phyloP scores from a whole-genome alignment of 2,797 vertebrate species.

The Cossypha polioptera region DNA sequence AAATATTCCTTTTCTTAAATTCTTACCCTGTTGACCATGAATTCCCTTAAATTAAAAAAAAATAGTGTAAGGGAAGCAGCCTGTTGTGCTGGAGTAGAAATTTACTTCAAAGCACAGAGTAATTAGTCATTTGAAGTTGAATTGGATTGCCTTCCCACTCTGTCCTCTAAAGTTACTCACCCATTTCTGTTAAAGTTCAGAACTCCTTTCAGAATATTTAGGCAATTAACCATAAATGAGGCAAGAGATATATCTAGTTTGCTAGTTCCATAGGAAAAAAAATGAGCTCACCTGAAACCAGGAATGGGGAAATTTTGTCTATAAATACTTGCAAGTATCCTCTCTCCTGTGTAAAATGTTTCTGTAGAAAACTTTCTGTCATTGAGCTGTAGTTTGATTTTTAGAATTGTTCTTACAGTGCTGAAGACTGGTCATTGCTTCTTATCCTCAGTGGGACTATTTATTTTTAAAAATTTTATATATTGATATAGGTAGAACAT shows the following conservation, averaged over 20 bases:
- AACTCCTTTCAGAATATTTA: background rate
- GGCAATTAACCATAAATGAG: background rate
- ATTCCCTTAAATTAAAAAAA: background rate
- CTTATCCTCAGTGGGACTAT: background rate
- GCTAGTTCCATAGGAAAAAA: background rate
- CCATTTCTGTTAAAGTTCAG: background rate
- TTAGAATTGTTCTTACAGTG: background rate
- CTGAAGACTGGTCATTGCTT: background rate
- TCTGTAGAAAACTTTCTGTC: background rate
- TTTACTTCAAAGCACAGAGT: background rate
- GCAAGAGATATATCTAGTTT: background rate
- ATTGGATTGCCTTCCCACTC: background rate
- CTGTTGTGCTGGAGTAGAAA: background rate
- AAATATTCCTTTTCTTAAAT: background rate
- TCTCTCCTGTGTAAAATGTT: background rate
- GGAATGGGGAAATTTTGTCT: background rate
- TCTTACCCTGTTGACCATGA: background rate
- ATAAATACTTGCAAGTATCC: background rate
- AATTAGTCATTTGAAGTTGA: background rate
- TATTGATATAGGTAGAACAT: background rate
- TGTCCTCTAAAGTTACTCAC: background rate
- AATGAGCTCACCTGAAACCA: background rate
- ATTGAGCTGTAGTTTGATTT: background rate
- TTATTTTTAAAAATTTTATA: background rate
- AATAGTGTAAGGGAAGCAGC: background rate